These are phyloP conservation scores for Acromyrmex charruanus DNA, from an alignment of 1,140 invertebrate species.

Conservation along the genomic window DNA sequence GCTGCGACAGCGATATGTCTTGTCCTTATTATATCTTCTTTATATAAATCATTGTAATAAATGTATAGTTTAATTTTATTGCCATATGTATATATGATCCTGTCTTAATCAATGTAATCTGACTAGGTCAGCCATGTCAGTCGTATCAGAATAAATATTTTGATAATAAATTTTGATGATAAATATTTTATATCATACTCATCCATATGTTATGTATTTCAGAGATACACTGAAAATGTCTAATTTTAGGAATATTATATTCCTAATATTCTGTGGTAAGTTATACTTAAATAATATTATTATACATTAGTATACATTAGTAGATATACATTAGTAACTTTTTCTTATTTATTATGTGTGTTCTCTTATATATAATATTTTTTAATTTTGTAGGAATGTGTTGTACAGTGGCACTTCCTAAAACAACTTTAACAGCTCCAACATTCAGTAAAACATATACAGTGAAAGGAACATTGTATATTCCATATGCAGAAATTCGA, in stretches of 20 bases:
- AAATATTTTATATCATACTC: neutral
- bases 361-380: neutral
- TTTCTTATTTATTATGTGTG: neutral
- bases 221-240: conserved; percentile 62
- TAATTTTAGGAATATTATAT: conserved; percentile 5
- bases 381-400: conserved; percentile 26
- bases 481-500: conserved; percentile 97
- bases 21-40: neutral
- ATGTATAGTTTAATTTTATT: neutral
- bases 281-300: neutral
- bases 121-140: neutral
- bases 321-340: conserved; percentile 1
- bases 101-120: conserved; percentile 16
- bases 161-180: no score
- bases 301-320: no score
- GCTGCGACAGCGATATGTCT: neutral
- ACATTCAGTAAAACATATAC: conserved; percentile 91
- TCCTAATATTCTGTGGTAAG: conserved; percentile 66
- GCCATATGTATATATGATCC: no score
- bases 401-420: neutral
- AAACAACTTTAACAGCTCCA: conserved; percentile 82
- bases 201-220: conserved; percentile 18
- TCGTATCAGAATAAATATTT: conserved; percentile 1
- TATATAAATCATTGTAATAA: neutral
- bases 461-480: conserved; percentile 91